Percentiles rank a stretch among this genome's conserved stretches.
phyloP scores from a whole-genome alignment of 1,140 invertebrate species.

The Drosophila ananassae region DNA sequence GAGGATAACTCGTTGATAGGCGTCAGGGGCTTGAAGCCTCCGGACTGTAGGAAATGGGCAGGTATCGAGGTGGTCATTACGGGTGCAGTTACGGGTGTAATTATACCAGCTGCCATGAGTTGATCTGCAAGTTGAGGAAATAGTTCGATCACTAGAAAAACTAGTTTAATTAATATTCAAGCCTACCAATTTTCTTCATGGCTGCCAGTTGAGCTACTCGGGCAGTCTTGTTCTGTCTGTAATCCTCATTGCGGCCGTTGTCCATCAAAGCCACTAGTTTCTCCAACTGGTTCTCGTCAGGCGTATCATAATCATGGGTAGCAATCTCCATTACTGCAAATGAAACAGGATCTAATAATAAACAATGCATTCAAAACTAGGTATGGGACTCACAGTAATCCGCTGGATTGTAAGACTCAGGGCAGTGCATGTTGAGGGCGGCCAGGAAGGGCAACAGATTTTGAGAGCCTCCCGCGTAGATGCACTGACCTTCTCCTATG shows the following conservation, averaged over 20 bases:
- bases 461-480: constrained; percentile 91
- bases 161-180: background rate
- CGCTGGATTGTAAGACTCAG: constrained; percentile 94
- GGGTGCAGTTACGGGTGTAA: constrained; percentile 85
- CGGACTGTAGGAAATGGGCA: constrained; percentile 14
- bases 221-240: constrained; percentile 76
- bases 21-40: constrained; percentile 62
- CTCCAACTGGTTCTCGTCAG: constrained; percentile 82
- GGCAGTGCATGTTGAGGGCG: constrained; percentile 90
- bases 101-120: constrained; percentile 80
- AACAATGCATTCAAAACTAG: background rate
- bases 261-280: constrained; percentile 87
- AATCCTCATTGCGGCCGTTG: constrained; percentile 88
- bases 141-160: background rate
- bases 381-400: constrained; percentile 90
- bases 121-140: constrained; percentile 44
- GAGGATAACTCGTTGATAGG: constrained; percentile 73
- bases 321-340: constrained; percentile 93
- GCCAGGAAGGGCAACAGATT: constrained; percentile 91
- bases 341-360: background rate
- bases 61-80: constrained; percentile 38
- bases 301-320: constrained; percentile 89
- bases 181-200: constrained; percentile 71
- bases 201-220: constrained; percentile 62
- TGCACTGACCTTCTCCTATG: constrained; percentile 91